phyloP scores from a whole-genome alignment of 23 tunicate genomes.

The Halocynthia roretzi region DNA sequence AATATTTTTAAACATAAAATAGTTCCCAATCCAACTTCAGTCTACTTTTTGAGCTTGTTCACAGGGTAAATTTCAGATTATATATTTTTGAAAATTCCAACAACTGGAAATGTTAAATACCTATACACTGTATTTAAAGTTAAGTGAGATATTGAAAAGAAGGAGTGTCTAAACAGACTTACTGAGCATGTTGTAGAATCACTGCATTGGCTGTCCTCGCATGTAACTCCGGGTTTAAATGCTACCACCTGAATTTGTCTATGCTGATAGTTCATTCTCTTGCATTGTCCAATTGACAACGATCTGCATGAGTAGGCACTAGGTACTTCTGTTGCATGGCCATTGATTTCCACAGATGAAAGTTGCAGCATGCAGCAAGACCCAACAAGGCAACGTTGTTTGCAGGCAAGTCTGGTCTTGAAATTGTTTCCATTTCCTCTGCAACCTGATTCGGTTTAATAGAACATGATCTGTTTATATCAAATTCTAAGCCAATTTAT shows the following conservation, averaged over 20 bases:
- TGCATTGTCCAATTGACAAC: slow-evolving; percentile 64
- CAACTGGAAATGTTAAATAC: no score
- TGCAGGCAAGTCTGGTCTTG: slow-evolving; percentile 51
- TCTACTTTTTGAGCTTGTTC: no score
- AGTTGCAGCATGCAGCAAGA: slow-evolving; percentile 53
- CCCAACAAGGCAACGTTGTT: slow-evolving; percentile 60
- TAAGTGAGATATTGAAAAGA: no score
- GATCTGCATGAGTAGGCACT: slow-evolving; percentile 13
- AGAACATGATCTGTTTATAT: no score
- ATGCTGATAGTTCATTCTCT: slow-evolving; percentile 33
- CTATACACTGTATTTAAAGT: no score
- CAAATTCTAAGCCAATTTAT: no score
- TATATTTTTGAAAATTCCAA: no score
- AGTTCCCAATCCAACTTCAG: no score
- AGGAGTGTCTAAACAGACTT: not conserved
- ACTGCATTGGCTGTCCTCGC: slow-evolving; percentile 4
- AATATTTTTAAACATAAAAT: not conserved
- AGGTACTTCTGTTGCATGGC: not conserved
- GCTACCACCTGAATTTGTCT: slow-evolving; percentile 24
- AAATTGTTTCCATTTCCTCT: slow-evolving; percentile 75
- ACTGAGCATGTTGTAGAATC: not conserved
- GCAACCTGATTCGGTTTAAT: slow-evolving; percentile 45
- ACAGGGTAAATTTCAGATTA: no score
- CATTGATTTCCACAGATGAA: slow-evolving; percentile 2
- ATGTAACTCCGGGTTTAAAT: slow-evolving; percentile 8